Conservation (phyloP, 2,888 invertebrate species). For the Pristionchus maxplancki region DNA sequence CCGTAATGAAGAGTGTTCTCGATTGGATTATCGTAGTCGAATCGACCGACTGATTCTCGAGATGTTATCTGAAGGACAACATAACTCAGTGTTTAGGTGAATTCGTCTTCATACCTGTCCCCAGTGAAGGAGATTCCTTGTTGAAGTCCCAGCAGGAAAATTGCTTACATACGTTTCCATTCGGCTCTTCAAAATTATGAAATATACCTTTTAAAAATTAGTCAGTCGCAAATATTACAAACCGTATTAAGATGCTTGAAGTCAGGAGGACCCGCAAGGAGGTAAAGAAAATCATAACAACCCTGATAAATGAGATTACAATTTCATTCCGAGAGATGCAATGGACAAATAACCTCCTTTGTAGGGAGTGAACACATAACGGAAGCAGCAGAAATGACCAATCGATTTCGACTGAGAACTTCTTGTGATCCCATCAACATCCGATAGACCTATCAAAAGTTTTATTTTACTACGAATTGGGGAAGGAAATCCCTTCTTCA, state of each 20-base stretch:
- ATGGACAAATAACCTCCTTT: neutral
- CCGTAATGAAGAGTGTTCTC: slow-evolving; percentile 8
- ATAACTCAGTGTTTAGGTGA: neutral
- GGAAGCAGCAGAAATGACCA: neutral
- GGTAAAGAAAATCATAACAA: neutral
- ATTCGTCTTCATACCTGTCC: neutral
- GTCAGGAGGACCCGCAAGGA: neutral
- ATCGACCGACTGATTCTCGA: neutral
- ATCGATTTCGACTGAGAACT: neutral
- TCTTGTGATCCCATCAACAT: slow-evolving; percentile 2
- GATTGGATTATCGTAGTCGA: slow-evolving; percentile 11
- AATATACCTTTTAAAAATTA: neutral
- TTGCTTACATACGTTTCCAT: slow-evolving; percentile 5
- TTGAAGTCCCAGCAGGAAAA: slow-evolving; percentile 12
- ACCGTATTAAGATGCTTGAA: slow-evolving; percentile 17
- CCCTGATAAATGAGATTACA: neutral
- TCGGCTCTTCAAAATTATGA: neutral
- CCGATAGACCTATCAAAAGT: neutral
- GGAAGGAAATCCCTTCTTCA: too few relatives aligned
- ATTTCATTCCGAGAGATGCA: too few relatives aligned
- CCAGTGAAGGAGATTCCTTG: slow-evolving; percentile 14
- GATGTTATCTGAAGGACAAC: neutral
- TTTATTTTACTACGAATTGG: too few relatives aligned
- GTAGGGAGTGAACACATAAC: neutral
- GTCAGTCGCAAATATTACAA: neutral